Evolutionary conservation across 2,888 invertebrate genomes (phyloP).

Genomic region (Acronicta aceris): DNA sequence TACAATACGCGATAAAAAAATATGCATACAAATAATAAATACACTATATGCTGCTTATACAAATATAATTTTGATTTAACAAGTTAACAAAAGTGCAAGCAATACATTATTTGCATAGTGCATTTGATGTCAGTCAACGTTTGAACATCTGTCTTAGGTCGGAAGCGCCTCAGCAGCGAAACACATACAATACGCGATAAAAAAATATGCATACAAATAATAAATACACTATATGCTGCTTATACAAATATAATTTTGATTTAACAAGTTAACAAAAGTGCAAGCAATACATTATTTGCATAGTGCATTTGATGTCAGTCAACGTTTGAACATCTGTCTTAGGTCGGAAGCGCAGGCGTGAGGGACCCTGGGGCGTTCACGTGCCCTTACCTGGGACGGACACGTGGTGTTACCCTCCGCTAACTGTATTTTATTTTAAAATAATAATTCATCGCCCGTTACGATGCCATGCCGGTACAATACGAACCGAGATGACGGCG

Average conservation of each 20-base stretch:
- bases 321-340: constrained; percentile 11
- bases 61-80: too few species aligned
- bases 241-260: too few species aligned
- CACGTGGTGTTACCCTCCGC: neutral
- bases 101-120: constrained; percentile 1
- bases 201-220: neutral
- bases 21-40: too few species aligned
- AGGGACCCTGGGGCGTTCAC: constrained; percentile 13
- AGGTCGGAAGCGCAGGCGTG: neutral
- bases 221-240: too few species aligned
- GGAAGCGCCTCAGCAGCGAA: neutral
- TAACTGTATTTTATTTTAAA: constrained; percentile 7
- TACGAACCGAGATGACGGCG: neutral
- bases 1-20: neutral
- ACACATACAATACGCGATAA: neutral
- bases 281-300: neutral
- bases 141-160: constrained; percentile 4
- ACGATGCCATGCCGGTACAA: constrained; percentile 4
- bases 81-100: too few species aligned
- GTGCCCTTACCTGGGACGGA: constrained; percentile 29
- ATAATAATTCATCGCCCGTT: constrained; percentile 23
- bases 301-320: constrained; percentile 13
- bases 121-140: constrained; percentile 18
- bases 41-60: too few species aligned
- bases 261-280: too few species aligned